A percentile compares a stretch with the other conserved stretches of the same genome.
Conservation (phyloP, 1,140 invertebrate genomes). For the Sitodiplosis mosellana region DNA sequence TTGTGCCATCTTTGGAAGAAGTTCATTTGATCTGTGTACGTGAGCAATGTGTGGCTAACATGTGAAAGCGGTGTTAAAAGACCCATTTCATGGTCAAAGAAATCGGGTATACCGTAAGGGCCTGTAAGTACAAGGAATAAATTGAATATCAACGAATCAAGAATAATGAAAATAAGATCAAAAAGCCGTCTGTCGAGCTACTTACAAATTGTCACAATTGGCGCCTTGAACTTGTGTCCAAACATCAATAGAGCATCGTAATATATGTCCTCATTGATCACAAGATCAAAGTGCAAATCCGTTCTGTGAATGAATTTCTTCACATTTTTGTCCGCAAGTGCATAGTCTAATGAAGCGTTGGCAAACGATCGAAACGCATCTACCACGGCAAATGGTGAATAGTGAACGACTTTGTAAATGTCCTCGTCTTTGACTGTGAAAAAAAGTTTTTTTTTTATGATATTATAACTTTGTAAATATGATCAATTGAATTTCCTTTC, state of each 20-base stretch:
- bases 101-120: background rate
- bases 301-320: conserved; percentile 26
- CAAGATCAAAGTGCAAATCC: conserved; percentile 27
- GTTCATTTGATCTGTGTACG: background rate
- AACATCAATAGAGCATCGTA: conserved; percentile 32
- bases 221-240: conserved; percentile 32
- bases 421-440: background rate
- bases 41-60: background rate
- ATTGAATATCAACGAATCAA: conserved; percentile 7
- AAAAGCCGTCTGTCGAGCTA: too few relatives aligned
- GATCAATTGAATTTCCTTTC: too few relatives aligned
- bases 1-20: background rate
- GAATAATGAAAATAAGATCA: conserved; percentile 10
- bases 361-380: background rate
- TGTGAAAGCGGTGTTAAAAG: too few relatives aligned
- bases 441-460: too few relatives aligned
- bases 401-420: too few relatives aligned
- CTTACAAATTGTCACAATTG: conserved; percentile 27
- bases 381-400: background rate
- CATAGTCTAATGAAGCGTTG: conserved; percentile 26
- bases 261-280: conserved; percentile 33
- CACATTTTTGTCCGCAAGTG: conserved; percentile 27
- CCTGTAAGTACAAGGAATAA: background rate
- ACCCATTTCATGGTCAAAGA: background rate
- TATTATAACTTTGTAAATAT: too few relatives aligned